Base-by-base conservation (phyloP, 2,888 invertebrate species). In the Belgica antarctica region DNA sequence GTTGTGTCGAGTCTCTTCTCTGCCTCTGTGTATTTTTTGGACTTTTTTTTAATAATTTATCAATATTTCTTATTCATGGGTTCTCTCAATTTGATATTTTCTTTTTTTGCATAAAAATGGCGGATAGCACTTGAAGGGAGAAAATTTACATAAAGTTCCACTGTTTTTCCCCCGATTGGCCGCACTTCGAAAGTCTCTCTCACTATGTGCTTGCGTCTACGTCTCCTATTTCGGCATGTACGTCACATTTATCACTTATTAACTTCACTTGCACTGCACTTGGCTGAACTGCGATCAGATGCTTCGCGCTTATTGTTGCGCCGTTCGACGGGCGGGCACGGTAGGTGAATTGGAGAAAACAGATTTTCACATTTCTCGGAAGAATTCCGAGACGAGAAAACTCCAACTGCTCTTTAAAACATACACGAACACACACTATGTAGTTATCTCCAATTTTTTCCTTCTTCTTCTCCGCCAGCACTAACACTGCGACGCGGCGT, bases 391-490 rank as follows among this genome's bases (percentile, higher is more conserved):
- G 68, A 27, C 28, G 31, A 57, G 57, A 57, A 68, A 68, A 68
- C 24, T 31, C 46, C 68, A 68, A 68, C 57, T 68, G 52, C 68
- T 68, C 47, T 68, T 68, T 34, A 68, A 34, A 57, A 8, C 52
- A 12, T n/a, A 31, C 47, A 66, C 47, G 15, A 34, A 34, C 47
- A 68, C 27, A 22, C 34, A 28, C 25, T 61, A 17, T 27, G 66
- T 68, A 68, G 68, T 68, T 68, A 68, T 68, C 68, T 68, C 57
- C 68, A 47, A 28, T 68, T 66, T 68, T 41, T 68, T 68, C n/a
- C 27, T 24, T 59, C 27, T 59, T 27, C 27, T 27, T 19, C 68
- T 47, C 19, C 57, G 57, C 57, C n/a, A 28, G 57, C 57, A 68
- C 66, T 41, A 15, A 4, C 24, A 52, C 17, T 41, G 41, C 7